A percentile compares a stretch with the other conserved stretches of the same genome.
phyloP scores from a whole-genome alignment of 2,888 invertebrate genomes.

The Nemapogon koenigi region DNA sequence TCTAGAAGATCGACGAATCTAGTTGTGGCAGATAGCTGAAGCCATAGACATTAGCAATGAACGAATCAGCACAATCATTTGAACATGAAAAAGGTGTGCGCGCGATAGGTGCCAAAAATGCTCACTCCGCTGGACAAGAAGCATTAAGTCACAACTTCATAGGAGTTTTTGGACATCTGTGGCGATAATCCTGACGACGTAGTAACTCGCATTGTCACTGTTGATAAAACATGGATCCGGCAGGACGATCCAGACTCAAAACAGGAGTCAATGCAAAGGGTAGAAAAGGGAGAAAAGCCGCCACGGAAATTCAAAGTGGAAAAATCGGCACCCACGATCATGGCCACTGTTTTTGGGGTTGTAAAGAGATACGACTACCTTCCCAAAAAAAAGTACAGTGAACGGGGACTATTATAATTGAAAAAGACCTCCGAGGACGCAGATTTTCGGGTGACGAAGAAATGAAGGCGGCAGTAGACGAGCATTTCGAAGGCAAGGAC shows the following conservation, averaged over 20 bases:
- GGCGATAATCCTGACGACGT: constrained; percentile 4
- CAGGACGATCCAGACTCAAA: constrained; percentile 15
- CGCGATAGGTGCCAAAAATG: constrained; percentile 12
- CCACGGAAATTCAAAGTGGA: constrained; percentile 13
- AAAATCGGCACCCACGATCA: constrained; percentile 9
- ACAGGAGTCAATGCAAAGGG: constrained; percentile 13
- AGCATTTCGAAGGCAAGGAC: constrained; percentile 7
- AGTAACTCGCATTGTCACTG: constrained; percentile 6
- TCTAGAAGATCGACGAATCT: constrained; percentile 11
- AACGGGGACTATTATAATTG: constrained; percentile 12
- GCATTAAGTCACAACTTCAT: constrained; percentile 11
- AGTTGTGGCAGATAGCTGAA: constrained; percentile 12
- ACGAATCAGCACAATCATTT: constrained; percentile 2
- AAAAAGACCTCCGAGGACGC: not conserved
- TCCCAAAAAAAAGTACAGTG: constrained; percentile 9
- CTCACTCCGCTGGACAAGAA: no score
- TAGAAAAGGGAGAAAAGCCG: constrained; percentile 3
- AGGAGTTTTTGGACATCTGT: no score
- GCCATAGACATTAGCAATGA: constrained; percentile 4
- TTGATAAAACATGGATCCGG: constrained; percentile 13
- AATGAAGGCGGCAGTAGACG: constrained; percentile 4
- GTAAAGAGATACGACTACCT: constrained; percentile 9
- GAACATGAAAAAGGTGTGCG: constrained; percentile 7
- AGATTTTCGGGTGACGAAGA: not conserved
- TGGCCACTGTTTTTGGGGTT: constrained; percentile 11